A percentile compares a stretch with the other conserved stretches of the same genome.
phyloP scores from a whole-genome alignment of 2,888 invertebrate genomes.

The Drosophila cracens region DNA sequence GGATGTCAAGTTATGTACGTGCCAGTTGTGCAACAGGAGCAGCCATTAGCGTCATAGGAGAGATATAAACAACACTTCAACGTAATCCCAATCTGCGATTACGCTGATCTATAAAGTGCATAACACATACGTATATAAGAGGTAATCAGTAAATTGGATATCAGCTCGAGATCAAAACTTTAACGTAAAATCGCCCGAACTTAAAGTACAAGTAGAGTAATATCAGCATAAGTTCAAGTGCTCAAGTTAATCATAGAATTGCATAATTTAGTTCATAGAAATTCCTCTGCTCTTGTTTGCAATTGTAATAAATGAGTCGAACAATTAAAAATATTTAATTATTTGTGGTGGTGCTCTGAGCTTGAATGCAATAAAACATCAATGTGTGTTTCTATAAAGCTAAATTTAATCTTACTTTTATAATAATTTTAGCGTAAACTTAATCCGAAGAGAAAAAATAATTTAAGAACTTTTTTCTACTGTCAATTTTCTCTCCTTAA shows the following conservation, averaged over 20 bases:
- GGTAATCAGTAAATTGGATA: background rate
- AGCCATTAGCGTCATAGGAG: background rate
- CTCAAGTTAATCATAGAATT: background rate
- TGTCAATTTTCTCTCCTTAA: background rate
- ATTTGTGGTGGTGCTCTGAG: background rate
- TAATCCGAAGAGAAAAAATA: background rate
- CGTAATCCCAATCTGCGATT: background rate
- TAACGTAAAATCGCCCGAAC: too few relatives aligned
- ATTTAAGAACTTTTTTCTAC: background rate
- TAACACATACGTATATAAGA: background rate
- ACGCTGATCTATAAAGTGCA: background rate
- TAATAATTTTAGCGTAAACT: background rate
- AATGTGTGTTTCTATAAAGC: background rate
- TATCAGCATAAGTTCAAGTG: background rate
- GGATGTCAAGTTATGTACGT: conserved; percentile 24
- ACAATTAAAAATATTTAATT: background rate
- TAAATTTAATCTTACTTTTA: background rate
- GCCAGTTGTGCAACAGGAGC: conserved; percentile 44
- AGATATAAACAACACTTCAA: background rate
- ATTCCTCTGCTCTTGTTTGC: background rate
- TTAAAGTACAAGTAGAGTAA: background rate
- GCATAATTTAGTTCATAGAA: background rate
- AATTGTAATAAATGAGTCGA: background rate
- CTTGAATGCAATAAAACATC: background rate
- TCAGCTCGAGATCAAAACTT: background rate